Conservation (phyloP, 2,888 invertebrate genomes). For the Opisthograptis luteolata region DNA sequence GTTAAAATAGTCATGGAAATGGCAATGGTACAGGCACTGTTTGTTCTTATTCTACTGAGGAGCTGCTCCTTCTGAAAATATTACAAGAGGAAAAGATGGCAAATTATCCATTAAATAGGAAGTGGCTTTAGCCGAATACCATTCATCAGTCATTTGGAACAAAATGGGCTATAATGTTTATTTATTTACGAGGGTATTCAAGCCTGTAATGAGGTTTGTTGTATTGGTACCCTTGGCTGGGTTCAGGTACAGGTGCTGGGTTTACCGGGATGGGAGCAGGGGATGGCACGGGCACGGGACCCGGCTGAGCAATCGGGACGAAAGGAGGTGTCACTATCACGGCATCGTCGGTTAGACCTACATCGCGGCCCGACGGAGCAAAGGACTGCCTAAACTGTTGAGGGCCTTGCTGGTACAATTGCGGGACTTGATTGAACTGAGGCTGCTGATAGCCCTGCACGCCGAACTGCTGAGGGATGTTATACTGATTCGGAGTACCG, state of each 20-base stretch:
- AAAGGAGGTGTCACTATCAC: constrained; percentile 76
- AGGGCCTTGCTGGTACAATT: constrained; percentile 42
- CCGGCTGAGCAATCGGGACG: constrained; percentile 57
- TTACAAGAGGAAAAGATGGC: neutral
- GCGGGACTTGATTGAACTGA: constrained; percentile 42
- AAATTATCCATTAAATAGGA: constrained; percentile 23
- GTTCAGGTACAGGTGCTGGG: constrained; percentile 41
- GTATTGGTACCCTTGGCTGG: constrained; percentile 66
- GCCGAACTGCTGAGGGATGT: constrained; percentile 32
- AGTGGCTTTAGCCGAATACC: constrained; percentile 16
- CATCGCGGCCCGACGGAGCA: constrained; percentile 62
- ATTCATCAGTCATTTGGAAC: constrained; percentile 4
- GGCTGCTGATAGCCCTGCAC: constrained; percentile 37
- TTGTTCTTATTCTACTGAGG: constrained; percentile 24
- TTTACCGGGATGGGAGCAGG: constrained; percentile 35
- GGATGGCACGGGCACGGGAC: constrained; percentile 38
- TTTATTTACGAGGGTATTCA: constrained; percentile 71
- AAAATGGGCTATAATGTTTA: constrained; percentile 1
- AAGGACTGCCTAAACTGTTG: constrained; percentile 53
- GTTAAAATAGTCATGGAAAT: constrained; percentile 19
- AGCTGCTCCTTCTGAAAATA: constrained; percentile 5
- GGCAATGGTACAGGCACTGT: constrained; percentile 19
- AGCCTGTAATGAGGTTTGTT: constrained; percentile 73
- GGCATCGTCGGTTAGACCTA: constrained; percentile 74
- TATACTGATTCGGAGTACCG: constrained; percentile 41